Percentiles rank a stretch among this genome's conserved stretches.
Evolutionary conservation across 2,113 vertebrate genomes (phyloP).

Genomic region (Sterrhoptilus dennistouni): DNA sequence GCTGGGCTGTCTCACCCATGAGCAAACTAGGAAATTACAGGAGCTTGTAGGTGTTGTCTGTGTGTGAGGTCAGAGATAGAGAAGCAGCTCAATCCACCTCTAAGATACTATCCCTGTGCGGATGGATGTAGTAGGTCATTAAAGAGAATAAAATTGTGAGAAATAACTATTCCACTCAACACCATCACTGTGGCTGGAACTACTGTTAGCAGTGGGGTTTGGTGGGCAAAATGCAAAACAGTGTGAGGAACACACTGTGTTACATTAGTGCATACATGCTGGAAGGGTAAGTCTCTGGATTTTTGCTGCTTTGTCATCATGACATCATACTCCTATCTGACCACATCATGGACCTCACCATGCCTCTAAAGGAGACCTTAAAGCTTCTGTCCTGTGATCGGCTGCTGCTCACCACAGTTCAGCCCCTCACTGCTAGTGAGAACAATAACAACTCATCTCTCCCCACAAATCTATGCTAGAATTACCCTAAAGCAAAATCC

Average conservation of each 20-base stretch:
- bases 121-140: background rate
- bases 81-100: background rate
- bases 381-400: background rate
- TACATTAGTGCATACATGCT: background rate
- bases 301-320: background rate
- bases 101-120: background rate
- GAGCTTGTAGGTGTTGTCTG: background rate
- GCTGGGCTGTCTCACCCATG: background rate
- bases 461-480: background rate
- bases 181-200: background rate
- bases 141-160: background rate
- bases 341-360: fast-evolving
- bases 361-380: background rate
- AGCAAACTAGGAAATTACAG: background rate
- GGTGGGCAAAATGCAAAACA: background rate
- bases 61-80: background rate
- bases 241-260: background rate
- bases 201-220: background rate
- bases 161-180: background rate
- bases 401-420: background rate
- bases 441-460: background rate
- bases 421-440: background rate
- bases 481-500: background rate
- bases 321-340: background rate
- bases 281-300: background rate